Base-by-base conservation (phyloP, 2,888 invertebrate species). In the Acleris emargana region DNA sequence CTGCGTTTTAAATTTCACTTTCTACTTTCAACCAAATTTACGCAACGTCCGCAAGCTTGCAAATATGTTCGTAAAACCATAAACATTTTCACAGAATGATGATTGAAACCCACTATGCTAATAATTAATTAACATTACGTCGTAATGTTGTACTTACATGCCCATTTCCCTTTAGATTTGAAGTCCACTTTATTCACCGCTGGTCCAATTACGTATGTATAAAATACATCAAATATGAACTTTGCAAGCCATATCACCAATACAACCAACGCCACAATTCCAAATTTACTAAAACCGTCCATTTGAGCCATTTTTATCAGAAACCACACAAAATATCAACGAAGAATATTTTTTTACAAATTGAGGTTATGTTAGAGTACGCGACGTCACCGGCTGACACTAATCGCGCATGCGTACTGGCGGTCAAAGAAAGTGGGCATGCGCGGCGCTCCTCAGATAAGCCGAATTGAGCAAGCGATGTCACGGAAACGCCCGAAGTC, bases 121-220 rank as follows among this genome's bases (percentile, higher is more conserved):
- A 67, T 58, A 61, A 49, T 58, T 61, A 54, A 9, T 57, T 49
- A 57, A 50, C 68, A 67, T 58, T 38, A 58, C 54, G 67, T 20
- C 59, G 68, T 42, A n/a, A 45, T 63, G 49, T 58, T 58, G 7
- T 72, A 94, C 95, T 95, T 88, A 97, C 97, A 94, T 86, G 97
- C 97, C 97, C 97, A 97, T 88, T 94, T 93, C 76, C 97, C 97
- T 80, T 94, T 93, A 53, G 94, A 93, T 77, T 93, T 94, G 69
- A 96, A 93, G 86, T 97, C 93, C 64, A 96, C 91, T 74, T 91
- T 90, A 62, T 95, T 82, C 9, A 94, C 76, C 42, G 92, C 82
- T 45, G 94, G 94, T 22, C 94, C 94, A 61, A 95, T 74, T 47
- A 94, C 80, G 68, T 83, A 91, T 22, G 75, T 80, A 70, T 88